Percentiles rank a stretch among this genome's conserved stretches.
These are phyloP conservation scores for Megaceryle maxima DNA, from an alignment of 2,113 vertebrate species.

Conservation along the genomic window DNA sequence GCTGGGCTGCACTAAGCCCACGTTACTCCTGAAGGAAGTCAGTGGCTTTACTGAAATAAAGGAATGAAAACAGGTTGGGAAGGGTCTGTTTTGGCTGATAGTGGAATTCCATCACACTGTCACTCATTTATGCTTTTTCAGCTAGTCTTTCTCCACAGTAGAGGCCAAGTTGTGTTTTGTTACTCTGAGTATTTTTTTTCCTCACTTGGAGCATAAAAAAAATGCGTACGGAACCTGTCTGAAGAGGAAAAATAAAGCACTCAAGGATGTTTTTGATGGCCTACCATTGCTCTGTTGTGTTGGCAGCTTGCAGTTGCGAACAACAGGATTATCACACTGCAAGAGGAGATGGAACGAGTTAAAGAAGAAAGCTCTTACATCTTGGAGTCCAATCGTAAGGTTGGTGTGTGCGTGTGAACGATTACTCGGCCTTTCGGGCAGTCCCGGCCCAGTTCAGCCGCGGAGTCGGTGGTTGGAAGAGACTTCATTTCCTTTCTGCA, in stretches of 20 bases:
- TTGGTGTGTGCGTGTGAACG: neutral
- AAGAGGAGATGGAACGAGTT: constrained; percentile 93
- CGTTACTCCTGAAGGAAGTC: neutral
- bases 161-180: neutral
- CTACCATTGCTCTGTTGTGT: neutral
- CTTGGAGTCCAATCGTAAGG: constrained; percentile 89
- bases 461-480: neutral
- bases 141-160: neutral
- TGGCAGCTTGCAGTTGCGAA: constrained; percentile 94
- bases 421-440: neutral
- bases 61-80: neutral
- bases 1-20: neutral
- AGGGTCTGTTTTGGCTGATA: neutral
- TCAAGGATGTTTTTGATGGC: fast-evolving
- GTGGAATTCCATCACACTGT: fast-evolving
- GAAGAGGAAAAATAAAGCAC: neutral
- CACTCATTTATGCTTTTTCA: neutral
- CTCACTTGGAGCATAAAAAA: neutral
- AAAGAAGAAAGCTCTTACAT: constrained; percentile 92
- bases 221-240: neutral
- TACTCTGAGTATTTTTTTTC: neutral
- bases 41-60: neutral
- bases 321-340: constrained; percentile 96
- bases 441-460: neutral
- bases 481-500: fast-evolving